phyloP scores from a whole-genome alignment of 2,113 vertebrate genomes.

The Meleagris gallopavo region DNA sequence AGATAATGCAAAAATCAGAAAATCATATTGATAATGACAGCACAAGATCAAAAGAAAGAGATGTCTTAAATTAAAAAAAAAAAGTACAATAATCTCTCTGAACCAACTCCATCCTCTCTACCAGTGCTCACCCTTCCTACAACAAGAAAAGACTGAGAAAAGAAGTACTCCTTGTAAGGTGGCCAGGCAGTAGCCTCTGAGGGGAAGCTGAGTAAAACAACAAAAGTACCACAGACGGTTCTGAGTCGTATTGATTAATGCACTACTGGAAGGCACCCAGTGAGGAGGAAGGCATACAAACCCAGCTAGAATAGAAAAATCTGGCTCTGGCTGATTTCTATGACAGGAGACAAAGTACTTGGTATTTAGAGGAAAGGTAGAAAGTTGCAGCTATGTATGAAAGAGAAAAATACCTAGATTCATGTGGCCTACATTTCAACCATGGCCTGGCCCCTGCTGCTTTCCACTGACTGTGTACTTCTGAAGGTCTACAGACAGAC shows the following conservation, averaged over 20 bases:
- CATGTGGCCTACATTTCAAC: slow-evolving; percentile 58
- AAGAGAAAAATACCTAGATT: slow-evolving; percentile 38
- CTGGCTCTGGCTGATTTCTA: slow-evolving; percentile 50
- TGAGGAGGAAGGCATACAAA: slow-evolving; percentile 52
- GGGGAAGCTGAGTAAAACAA: slow-evolving; percentile 41
- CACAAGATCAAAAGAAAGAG: slow-evolving; percentile 10
- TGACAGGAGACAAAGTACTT: slow-evolving; percentile 63
- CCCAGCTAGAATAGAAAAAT: slow-evolving; percentile 59
- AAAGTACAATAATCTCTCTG: background rate
- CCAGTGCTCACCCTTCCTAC: background rate
- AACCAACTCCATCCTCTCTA: background rate
- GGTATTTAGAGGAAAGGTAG: slow-evolving; percentile 55
- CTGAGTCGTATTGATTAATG: slow-evolving; percentile 54
- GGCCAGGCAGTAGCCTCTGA: background rate
- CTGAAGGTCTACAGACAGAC: slow-evolving; percentile 33
- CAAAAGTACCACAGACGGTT: slow-evolving; percentile 28
- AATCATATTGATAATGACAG: background rate
- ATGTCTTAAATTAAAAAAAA: background rate
- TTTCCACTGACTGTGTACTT: background rate
- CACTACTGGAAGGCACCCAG: slow-evolving; percentile 61
- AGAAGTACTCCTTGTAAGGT: background rate
- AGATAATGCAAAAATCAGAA: background rate
- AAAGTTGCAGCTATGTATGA: slow-evolving; percentile 46
- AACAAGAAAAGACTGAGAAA: background rate
- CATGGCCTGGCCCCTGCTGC: background rate